phyloP scores from a whole-genome alignment of 2,888 invertebrate genomes.

The Sipha maydis region DNA sequence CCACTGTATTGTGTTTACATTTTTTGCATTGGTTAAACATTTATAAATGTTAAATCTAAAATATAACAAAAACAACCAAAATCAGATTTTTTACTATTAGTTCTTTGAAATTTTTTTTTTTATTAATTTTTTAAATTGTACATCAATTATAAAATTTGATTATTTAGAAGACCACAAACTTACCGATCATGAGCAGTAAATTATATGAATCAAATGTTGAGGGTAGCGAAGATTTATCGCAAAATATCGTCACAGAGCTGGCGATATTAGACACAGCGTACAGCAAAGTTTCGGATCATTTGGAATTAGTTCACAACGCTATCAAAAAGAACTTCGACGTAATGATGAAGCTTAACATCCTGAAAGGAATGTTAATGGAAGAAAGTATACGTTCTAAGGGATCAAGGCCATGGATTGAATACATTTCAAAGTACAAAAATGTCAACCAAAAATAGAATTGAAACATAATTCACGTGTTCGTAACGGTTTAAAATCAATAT shows the following conservation, averaged over 20 bases:
- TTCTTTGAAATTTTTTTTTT: neutral
- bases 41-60: neutral
- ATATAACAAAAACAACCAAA: neutral
- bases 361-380: constrained; percentile 47
- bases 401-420: constrained; percentile 7
- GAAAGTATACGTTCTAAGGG: constrained; percentile 1
- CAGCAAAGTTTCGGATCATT: constrained; percentile 4
- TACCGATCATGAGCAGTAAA: neutral
- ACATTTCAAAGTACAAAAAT: constrained; percentile 26
- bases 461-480: neutral
- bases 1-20: neutral
- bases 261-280: constrained; percentile 9
- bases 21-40: neutral
- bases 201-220: neutral
- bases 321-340: constrained; percentile 31
- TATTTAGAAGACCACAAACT: constrained; percentile 2
- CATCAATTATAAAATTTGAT: neutral
- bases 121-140: neutral
- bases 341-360: constrained; percentile 35
- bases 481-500: too few species aligned
- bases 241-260: neutral
- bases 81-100: neutral
- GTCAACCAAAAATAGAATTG: neutral
- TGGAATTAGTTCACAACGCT: neutral
- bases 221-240: neutral